Percentiles rank a stretch among this genome's conserved stretches.
phyloP scores from a whole-genome alignment of 2,797 vertebrate genomes.

The Sebastes taczanowskii region DNA sequence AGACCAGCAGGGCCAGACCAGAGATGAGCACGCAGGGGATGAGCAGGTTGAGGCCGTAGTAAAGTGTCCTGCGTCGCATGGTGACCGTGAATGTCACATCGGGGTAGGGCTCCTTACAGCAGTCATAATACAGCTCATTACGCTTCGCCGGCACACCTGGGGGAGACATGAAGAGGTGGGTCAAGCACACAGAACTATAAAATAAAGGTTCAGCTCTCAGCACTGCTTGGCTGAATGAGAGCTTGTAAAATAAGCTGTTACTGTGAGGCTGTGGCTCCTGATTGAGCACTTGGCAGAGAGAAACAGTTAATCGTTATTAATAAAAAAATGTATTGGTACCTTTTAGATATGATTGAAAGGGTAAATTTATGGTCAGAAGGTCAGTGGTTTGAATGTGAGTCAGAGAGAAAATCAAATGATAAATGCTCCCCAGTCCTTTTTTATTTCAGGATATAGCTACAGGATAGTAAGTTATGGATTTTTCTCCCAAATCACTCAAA shows the following conservation, averaged over 20 bases:
- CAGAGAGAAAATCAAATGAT: background rate
- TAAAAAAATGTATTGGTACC: background rate
- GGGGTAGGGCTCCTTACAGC: constrained; percentile 93
- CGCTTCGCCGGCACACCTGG: constrained; percentile 90
- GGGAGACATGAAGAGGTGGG: background rate
- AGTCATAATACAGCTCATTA: constrained; percentile 92
- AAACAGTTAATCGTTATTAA: background rate
- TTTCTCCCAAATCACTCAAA: background rate
- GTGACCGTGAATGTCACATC: constrained; percentile 93
- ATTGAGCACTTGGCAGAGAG: background rate
- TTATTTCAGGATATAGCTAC: background rate
- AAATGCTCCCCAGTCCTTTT: background rate
- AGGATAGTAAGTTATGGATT: background rate
- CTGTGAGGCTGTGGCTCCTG: background rate
- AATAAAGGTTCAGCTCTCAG: background rate
- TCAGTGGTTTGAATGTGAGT: background rate
- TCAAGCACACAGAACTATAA: background rate
- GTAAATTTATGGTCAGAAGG: background rate
- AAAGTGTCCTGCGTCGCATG: constrained; percentile 90
- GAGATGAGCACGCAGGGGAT: constrained; percentile 94
- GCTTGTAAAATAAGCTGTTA: background rate
- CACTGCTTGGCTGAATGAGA: background rate
- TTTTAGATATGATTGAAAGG: background rate
- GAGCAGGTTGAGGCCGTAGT: constrained; percentile 92
- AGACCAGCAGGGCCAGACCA: constrained; percentile 90